A percentile compares a stretch with the other conserved stretches of the same genome.
Conservation (phyloP, 2,888 invertebrate genomes). For the Pollenia griseotomentosa region DNA sequence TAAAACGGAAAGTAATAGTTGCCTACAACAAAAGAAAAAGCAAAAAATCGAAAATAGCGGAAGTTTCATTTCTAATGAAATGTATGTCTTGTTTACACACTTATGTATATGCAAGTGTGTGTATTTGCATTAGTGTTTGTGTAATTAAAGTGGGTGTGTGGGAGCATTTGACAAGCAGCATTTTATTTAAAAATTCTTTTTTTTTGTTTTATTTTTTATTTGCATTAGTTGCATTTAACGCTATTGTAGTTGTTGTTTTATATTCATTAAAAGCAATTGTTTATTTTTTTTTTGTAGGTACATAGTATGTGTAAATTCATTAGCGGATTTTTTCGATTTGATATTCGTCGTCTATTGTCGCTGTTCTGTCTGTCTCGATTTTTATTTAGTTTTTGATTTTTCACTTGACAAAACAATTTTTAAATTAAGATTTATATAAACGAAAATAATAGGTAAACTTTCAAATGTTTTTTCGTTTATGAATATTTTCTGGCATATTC, state of each 20-base stretch:
- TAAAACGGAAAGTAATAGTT: conserved; percentile 59
- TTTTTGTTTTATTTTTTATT: not conserved
- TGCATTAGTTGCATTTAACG: not conserved
- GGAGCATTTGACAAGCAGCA: conserved; percentile 36
- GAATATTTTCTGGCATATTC: conserved; percentile 30
- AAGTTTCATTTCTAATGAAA: conserved; percentile 56
- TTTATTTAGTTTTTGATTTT: conserved; percentile 10
- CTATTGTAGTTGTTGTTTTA: conserved; percentile 24
- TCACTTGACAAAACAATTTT: conserved; percentile 35
- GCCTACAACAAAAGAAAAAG: conserved; percentile 27
- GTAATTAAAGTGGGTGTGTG: conserved; percentile 68
- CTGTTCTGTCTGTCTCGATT: conserved; percentile 57
- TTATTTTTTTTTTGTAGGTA: not conserved
- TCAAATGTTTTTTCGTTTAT: not conserved
- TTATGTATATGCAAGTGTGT: conserved; percentile 5
- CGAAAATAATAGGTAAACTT: not conserved
- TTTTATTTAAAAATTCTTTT: not conserved
- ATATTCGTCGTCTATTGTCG: conserved; percentile 56
- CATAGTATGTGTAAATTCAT: conserved; percentile 17
- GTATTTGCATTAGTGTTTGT: conserved; percentile 11
- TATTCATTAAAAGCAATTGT: conserved; percentile 63
- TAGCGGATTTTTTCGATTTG: conserved; percentile 18
- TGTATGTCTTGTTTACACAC: conserved; percentile 5
- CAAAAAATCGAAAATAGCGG: conserved; percentile 49
- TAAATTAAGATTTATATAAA: conserved; percentile 43